A percentile compares a stretch with the other conserved stretches of the same genome.
Conservation (phyloP, 2,888 invertebrate genomes). For the Drosophila niveifrons region DNA sequence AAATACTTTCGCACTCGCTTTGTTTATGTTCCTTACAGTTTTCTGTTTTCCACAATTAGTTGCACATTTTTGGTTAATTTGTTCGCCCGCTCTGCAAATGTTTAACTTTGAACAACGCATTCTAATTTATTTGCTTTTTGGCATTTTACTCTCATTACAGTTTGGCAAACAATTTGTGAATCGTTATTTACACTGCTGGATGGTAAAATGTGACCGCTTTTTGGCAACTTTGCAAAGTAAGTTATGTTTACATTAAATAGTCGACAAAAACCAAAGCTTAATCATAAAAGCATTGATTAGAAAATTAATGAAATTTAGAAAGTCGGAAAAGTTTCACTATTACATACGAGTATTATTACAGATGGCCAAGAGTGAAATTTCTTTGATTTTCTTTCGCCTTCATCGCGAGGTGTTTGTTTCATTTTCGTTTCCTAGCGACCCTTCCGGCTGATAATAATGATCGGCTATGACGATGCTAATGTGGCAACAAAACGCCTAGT, state of each 20-base stretch:
- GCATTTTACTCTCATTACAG: conserved; percentile 68
- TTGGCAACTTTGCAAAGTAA: conserved; percentile 60
- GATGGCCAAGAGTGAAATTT: conserved; percentile 38
- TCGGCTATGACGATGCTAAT: conserved; percentile 57
- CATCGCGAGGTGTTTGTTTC: not conserved
- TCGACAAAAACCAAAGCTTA: not conserved
- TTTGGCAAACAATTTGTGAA: conserved; percentile 61
- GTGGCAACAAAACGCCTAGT: conserved; percentile 54
- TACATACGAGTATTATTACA: conserved; percentile 13
- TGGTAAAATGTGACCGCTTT: conserved; percentile 49
- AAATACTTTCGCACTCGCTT: conserved; percentile 75
- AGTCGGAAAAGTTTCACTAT: conserved; percentile 50
- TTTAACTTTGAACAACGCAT: conserved; percentile 39
- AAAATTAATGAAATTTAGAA: conserved; percentile 39
- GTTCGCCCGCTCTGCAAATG: conserved; percentile 35
- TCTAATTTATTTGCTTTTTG: conserved; percentile 70
- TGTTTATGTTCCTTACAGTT: conserved; percentile 44
- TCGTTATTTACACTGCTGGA: conserved; percentile 22
- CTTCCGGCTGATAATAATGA: conserved; percentile 57
- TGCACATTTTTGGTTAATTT: conserved; percentile 61
- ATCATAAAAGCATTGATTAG: conserved; percentile 29
- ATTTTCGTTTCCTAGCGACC: conserved; percentile 32
- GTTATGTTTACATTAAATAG: conserved; percentile 30
- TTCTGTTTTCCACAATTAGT: conserved; percentile 63
- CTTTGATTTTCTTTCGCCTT: conserved; percentile 21